Base-by-base conservation (phyloP, 1,140 invertebrate species). In the Trissolcus basalis region DNA sequence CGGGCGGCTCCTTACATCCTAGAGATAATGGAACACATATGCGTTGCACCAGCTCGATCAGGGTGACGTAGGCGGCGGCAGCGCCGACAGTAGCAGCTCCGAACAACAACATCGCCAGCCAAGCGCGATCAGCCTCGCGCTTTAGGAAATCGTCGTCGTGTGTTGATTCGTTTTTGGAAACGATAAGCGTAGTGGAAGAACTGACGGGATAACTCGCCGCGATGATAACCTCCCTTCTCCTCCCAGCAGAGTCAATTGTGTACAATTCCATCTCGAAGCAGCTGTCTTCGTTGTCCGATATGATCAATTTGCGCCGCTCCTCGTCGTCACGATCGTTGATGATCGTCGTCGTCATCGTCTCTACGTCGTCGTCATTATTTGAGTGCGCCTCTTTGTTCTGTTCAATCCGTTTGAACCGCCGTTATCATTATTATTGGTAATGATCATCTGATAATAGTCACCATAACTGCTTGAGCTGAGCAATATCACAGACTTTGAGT, bases 161-260 rank as follows among this genome's bases (percentile, higher is more conserved):
- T 74, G 80, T 85, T 79, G 83, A 79, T 83, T 84, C 84, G 84
- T 87, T 87, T 87, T 85, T 85, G 83, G 79, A 84, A 88, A 88
- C 87, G 86, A 85, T 88, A 88, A 88, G 87, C 87, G 87, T 88
- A 88, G 86, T 88, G 87, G 87, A 88, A 88, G 87, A 88, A 88
- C 86, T 83, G 86, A 84, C 84, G 81, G 81, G 79, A 69, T 81
- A 61, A 75, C 77, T 81, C 79, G 81, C 80, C 19, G 19, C 19
- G 19, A 27, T 27, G 59, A 81, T 72, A 49, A 71, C 81, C 63
- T 83, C 82, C 19, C 6, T 6, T 6, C 2, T 27, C 19, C 2
- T 6, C 77, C 81, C 83, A 83, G 82, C 79, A 71, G 56, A 71
- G 44, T 78, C 50, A 60, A 76, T 74, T 56, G 79, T 72, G 64